These are phyloP conservation scores for Tolmerus cingulatus DNA, from an alignment of 2,888 invertebrate genomes.

Conservation along the genomic window DNA sequence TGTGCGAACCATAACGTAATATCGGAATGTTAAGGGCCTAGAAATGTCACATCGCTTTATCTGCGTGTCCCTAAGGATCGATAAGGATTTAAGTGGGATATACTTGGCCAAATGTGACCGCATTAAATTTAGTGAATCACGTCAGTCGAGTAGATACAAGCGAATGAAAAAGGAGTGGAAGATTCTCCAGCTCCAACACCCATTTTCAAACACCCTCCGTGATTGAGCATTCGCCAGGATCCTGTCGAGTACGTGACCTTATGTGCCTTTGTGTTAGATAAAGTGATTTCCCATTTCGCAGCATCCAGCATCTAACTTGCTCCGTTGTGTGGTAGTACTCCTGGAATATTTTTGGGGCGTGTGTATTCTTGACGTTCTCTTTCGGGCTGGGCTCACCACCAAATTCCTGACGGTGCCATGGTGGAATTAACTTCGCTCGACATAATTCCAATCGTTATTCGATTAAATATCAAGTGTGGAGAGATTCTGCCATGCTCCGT, in stretches of 20 bases:
- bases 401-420: constrained; percentile 41
- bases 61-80: constrained; percentile 60
- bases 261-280: constrained; percentile 28
- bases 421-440: constrained; percentile 53
- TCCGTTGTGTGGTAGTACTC: background rate
- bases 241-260: constrained; percentile 44
- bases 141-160: constrained; percentile 47
- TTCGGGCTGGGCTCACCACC: background rate
- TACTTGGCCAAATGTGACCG: constrained; percentile 65
- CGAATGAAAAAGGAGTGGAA: constrained; percentile 39
- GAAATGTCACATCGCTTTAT: constrained; percentile 49
- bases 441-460: constrained; percentile 57
- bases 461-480: constrained; percentile 59
- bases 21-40: constrained; percentile 33
- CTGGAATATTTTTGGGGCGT: constrained; percentile 26
- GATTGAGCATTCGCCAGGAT: constrained; percentile 25
- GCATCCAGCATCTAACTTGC: constrained; percentile 26
- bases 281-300: constrained; percentile 46
- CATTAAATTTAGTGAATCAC: constrained; percentile 56
- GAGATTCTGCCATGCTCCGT: constrained; percentile 4
- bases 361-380: constrained; percentile 22
- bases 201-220: constrained; percentile 9
- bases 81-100: constrained; percentile 64
- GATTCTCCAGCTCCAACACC: constrained; percentile 25
- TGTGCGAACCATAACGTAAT: constrained; percentile 45